These are phyloP conservation scores for Oasisia sp. DNA, from an alignment of 2,888 invertebrate species.

Conservation along the genomic window DNA sequence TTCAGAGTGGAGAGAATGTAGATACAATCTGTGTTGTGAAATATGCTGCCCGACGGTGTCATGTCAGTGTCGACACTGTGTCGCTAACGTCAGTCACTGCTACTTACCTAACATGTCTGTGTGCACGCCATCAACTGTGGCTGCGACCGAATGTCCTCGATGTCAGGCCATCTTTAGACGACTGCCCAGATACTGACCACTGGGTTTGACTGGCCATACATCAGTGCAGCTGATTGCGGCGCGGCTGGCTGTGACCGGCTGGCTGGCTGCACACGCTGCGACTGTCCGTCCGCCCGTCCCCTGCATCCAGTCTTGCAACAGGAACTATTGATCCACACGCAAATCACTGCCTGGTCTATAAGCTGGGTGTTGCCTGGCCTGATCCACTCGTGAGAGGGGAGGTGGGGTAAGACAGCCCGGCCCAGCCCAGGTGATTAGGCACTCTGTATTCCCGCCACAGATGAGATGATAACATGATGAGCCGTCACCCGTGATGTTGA, in stretches of 20 bases:
- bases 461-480: background rate
- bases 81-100: background rate
- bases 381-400: background rate
- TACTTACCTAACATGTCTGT: background rate
- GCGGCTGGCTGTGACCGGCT: background rate
- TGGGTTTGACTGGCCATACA: background rate
- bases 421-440: background rate
- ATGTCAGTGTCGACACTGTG: too few relatives aligned
- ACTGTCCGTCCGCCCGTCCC: too few relatives aligned
- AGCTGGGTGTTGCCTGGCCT: background rate
- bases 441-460: background rate
- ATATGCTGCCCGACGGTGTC: background rate
- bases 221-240: background rate
- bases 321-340: background rate
- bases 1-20: background rate
- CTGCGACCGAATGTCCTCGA: background rate
- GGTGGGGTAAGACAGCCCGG: background rate
- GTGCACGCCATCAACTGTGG: background rate
- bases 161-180: background rate
- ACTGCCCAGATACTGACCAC: background rate
- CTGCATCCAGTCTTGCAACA: background rate
- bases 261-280: background rate
- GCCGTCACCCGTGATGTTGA: background rate
- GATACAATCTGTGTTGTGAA: background rate
- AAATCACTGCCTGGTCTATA: conserved; percentile 12